Conservation (phyloP, 1,140 invertebrate genomes). For the Papilio helenus region DNA sequence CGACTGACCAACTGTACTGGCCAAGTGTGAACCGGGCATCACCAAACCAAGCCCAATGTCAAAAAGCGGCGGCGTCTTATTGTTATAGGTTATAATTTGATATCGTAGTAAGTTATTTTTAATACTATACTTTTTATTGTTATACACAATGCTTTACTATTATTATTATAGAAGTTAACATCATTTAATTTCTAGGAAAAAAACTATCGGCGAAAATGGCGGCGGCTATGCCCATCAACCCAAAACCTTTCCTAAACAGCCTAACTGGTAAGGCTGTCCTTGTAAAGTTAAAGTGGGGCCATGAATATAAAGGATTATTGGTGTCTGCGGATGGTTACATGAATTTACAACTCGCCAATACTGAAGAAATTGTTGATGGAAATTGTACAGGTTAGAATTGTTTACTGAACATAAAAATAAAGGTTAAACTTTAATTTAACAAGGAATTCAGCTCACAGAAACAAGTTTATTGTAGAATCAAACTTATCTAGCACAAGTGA, state of each 20-base stretch:
- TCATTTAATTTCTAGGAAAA: slow-evolving; percentile 47
- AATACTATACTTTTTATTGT: background rate
- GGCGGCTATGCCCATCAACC: slow-evolving; percentile 97
- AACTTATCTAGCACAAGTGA: background rate
- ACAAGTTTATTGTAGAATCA: no score
- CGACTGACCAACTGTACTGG: no score
- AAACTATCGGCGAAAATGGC: slow-evolving; percentile 72
- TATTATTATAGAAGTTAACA: background rate
- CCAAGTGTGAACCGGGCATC: no score
- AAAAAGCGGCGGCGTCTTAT: slow-evolving; percentile 33
- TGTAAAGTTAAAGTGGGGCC: slow-evolving; percentile 99
- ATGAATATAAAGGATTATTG: slow-evolving; percentile 99
- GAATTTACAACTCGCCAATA: slow-evolving; percentile 99
- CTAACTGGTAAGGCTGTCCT: slow-evolving; percentile 98
- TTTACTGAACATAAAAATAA: background rate
- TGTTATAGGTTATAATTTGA: slow-evolving; percentile 40
- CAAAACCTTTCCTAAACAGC: slow-evolving; percentile 99
- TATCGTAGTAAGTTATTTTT: slow-evolving; percentile 20
- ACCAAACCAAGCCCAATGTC: background rate
- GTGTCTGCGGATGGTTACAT: slow-evolving; percentile 99
- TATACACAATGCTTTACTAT: background rate
- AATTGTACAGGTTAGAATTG: slow-evolving; percentile 87
- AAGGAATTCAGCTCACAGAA: no score
- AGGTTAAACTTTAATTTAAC: background rate
- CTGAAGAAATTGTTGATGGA: slow-evolving; percentile 99